These are phyloP conservation scores for Spizaetus ornatus DNA, from an alignment of 2,113 vertebrate species.

Conservation along the genomic window DNA sequence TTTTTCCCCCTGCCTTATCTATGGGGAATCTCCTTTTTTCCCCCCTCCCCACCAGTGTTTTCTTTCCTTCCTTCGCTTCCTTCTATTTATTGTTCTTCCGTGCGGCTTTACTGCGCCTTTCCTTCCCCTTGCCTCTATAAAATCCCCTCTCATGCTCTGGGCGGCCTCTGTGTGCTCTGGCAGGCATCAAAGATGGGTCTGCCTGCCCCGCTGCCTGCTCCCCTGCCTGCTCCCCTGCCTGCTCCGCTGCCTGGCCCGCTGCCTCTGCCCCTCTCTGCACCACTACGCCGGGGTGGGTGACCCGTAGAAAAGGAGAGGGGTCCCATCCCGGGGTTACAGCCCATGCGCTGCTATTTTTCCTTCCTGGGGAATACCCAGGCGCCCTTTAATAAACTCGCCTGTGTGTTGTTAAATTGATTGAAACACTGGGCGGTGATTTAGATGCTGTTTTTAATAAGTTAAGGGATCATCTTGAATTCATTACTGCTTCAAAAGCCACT, in stretches of 20 bases:
- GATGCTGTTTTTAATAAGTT: slow-evolving; percentile 45
- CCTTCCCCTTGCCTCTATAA: background rate
- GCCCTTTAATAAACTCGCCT: background rate
- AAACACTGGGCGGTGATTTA: background rate
- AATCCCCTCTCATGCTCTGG: background rate
- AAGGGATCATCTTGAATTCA: slow-evolving; percentile 48
- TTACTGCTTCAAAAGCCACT: slow-evolving; percentile 42
- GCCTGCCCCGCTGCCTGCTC: background rate
- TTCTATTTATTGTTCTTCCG: background rate
- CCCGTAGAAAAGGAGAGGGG: background rate
- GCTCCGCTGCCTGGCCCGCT: background rate
- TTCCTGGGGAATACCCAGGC: background rate
- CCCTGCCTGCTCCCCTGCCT: background rate
- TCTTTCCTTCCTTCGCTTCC: background rate
- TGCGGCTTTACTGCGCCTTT: background rate
- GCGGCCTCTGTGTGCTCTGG: background rate
- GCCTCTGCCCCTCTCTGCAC: background rate
- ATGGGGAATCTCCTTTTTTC: background rate
- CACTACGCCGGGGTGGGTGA: background rate
- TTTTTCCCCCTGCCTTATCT: background rate
- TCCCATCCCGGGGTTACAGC: background rate
- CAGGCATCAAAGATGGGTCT: background rate
- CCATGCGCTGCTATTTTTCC: background rate
- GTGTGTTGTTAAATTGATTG: background rate
- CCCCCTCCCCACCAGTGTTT: accelerated